phyloP scores from a whole-genome alignment of 2,797 vertebrate species.

The Choloepus didactylus region DNA sequence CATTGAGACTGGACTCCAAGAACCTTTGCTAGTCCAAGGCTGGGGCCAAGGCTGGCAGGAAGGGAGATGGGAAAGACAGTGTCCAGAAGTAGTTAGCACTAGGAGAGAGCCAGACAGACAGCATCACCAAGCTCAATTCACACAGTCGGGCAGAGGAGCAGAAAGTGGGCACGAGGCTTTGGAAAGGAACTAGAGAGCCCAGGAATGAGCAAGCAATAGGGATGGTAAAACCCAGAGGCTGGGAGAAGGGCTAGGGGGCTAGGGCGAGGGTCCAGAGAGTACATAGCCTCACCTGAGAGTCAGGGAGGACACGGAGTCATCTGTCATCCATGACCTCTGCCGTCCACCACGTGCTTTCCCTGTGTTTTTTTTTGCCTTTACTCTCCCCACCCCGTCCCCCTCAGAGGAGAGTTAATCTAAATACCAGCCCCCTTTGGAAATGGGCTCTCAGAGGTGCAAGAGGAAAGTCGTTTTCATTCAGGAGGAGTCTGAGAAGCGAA shows the following conservation, averaged over 20 bases:
- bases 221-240: not conserved
- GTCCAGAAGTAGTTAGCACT: not conserved
- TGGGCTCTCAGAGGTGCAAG: not conserved
- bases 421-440: not conserved
- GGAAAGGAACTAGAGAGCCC: not conserved
- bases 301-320: not conserved
- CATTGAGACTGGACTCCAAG: not conserved
- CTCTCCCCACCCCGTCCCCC: not conserved
- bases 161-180: not conserved
- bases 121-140: not conserved
- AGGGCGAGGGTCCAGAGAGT: not conserved
- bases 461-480: not conserved
- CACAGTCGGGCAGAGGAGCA: not conserved
- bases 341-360: not conserved
- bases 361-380: not conserved
- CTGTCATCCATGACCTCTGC: not conserved
- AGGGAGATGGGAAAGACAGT: not conserved
- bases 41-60: not conserved
- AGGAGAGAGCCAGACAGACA: not conserved
- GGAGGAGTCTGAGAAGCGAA: not conserved
- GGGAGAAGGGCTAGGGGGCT: not conserved
- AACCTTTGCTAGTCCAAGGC: not conserved
- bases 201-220: not conserved
- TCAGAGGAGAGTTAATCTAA: not conserved
- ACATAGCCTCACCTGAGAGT: not conserved